Percentiles rank a stretch among this genome's conserved stretches.
phyloP scores from a whole-genome alignment of 2,797 vertebrate genomes.

The Acrossocheilus fasciatus region DNA sequence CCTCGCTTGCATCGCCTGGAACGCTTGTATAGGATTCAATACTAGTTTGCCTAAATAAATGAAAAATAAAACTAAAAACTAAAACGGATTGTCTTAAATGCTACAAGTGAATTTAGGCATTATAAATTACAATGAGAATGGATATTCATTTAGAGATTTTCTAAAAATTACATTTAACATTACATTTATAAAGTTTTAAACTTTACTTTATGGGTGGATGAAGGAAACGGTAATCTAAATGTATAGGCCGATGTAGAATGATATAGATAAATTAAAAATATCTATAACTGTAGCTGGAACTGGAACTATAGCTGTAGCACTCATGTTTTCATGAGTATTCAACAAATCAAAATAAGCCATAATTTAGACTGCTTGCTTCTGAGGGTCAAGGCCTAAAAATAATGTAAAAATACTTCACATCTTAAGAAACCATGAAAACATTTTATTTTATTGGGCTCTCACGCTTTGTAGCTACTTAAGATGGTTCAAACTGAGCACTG shows the following conservation, averaged over 20 bases:
- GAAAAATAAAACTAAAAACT: background rate
- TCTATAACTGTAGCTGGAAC: background rate
- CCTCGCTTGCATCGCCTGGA: too few species aligned
- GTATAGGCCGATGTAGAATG: background rate
- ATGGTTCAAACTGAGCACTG: background rate
- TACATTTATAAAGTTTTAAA: background rate
- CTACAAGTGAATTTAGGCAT: background rate
- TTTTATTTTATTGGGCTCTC: background rate
- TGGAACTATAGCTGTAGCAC: background rate
- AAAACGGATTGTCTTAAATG: background rate
- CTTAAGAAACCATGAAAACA: background rate
- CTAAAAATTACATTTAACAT: background rate
- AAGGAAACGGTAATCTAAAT: background rate
- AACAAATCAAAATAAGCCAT: background rate
- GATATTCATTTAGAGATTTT: background rate
- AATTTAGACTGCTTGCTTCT: background rate
- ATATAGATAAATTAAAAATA: background rate
- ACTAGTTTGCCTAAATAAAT: background rate
- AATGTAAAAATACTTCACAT: background rate
- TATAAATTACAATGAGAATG: background rate
- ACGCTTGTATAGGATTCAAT: background rate
- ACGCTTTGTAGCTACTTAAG: too few species aligned
- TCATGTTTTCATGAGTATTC: background rate
- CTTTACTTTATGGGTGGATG: background rate
- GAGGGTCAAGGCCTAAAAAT: background rate